Evolutionary conservation across 2,797 vertebrate genomes (phyloP).

Genomic region (Cuculus canorus): DNA sequence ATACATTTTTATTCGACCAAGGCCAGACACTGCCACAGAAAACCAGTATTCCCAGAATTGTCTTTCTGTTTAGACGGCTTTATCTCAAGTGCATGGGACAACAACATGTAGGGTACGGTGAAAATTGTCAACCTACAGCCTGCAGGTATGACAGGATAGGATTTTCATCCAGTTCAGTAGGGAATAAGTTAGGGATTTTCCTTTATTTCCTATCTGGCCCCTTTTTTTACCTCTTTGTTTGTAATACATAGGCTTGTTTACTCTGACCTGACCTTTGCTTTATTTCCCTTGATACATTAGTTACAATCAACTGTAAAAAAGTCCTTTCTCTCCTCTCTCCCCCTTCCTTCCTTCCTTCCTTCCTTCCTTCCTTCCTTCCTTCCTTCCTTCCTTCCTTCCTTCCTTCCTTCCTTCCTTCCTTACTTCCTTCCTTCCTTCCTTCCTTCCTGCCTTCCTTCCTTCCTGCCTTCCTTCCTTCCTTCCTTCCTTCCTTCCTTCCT

Average conservation of each 20-base stretch:
- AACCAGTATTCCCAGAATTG: background rate
- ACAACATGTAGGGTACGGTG: background rate
- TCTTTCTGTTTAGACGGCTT: background rate
- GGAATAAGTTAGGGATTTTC: background rate
- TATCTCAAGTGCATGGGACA: background rate
- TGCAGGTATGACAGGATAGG: background rate
- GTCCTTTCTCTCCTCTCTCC: too few species aligned
- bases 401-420: background rate
- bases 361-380: too few species aligned
- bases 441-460: too few species aligned
- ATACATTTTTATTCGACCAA: background rate
- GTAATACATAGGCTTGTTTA: background rate
- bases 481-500: rapidly evolving
- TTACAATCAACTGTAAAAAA: background rate
- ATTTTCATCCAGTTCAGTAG: background rate
- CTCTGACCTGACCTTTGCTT: background rate
- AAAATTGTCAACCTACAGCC: background rate
- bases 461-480: too few species aligned
- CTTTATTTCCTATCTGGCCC: background rate
- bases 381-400: too few species aligned
- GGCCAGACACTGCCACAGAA: background rate
- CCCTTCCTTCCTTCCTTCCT: too few species aligned
- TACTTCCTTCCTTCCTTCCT: background rate
- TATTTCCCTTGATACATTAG: background rate
- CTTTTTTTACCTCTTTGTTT: background rate